Base-by-base conservation (phyloP, 2,113 vertebrate species). In the Azemiops feae region DNA sequence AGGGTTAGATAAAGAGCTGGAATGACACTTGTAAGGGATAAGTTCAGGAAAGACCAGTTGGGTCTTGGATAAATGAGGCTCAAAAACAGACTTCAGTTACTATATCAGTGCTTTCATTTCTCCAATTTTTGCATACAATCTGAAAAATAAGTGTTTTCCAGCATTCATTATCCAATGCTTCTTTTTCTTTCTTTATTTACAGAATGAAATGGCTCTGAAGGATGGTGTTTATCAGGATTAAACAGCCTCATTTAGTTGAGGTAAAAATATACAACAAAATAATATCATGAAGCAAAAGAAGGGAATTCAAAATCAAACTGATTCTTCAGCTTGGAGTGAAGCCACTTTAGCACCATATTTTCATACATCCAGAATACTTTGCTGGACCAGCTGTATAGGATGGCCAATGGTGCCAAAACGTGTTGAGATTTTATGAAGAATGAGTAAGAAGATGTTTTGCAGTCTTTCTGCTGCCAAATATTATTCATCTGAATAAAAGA, bases 21-120 rank as follows among this genome's bases (percentile, higher is more conserved):
- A 90, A 81, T 87, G 89, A 87, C 54, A 64, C 39, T 64, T 90
- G 89, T 53, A 90, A 64, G 60, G 89, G 81, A 87, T 87, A 90
- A 93, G 87, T 90, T 30, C n/a, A 85, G 85, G 89, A 90, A 90
- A 87, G 81, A 86, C 12, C 55, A 90, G 64, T 34, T 34, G 27
- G 34, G 39, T 69, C 30, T 34, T 69, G 64, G 5, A 14, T n/a
- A 25, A 64, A 87, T 12, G 34, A 22, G n/a, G 45, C 54, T 91
- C 22, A 9, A 64, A 60, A 87, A 86, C 81, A 52, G 16, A 90
- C 74, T 81, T 81, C 74, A 81, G 74, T 81, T 43, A 39, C 18
- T 43, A 81, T 81, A 1, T 43, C 74, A 22, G n/a, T 81, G 34
- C 18, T 81, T 81, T 43, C 34, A 43, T 81, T 81, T 81, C 74